Base-by-base conservation (phyloP, 2,888 invertebrate genomes). In the Hyles lineata region DNA sequence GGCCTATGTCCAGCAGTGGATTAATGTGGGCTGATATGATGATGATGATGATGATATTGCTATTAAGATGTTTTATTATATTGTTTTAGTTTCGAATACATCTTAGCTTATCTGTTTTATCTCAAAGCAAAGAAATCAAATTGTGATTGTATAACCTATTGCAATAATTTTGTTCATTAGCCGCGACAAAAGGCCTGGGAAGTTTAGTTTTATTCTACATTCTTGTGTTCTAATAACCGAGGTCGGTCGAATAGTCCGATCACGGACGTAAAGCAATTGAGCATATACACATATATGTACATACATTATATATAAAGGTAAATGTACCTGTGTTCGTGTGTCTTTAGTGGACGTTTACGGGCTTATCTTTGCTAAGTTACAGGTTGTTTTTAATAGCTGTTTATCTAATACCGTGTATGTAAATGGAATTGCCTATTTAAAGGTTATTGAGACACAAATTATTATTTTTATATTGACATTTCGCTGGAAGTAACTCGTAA, bases 141-240 rank as follows among this genome's bases (percentile, higher is more conserved):
- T n/a, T 43, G 8, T 9, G 43, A 43, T 43, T 11, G 0, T 19
- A 17, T 55, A 6, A 55, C 55, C 23, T 25, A 67, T 43, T 50
- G 23, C 67, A 25, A 67, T 1, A 43, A 50, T 15, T 67, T 17
- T 6, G n/a, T 1, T 6, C 21, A 67, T 50, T 50, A 23, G n/a
- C 23, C 23, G 17, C 23, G 21, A 63, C 23, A 23, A 25, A 67
- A 63, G 43, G 50, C 25, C 15, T 67, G 50, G 50, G 43, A 50
- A 67, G 50, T 67, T 67, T 50, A 50, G 67, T 67, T 67, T 67
- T 67, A 67, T 50, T 50, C 50, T 6, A 43, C 50, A 43, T 67
- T 63, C 35, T 35, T 43, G 43, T 67, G 63, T 67, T 50, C 7
- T 23, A 67, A 50, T 67, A 17, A 7, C 50, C 50, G 23, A 67